Evolutionary conservation across 1,140 invertebrate genomes (phyloP).

Genomic region (Pseudomyrmex dendroicus): DNA sequence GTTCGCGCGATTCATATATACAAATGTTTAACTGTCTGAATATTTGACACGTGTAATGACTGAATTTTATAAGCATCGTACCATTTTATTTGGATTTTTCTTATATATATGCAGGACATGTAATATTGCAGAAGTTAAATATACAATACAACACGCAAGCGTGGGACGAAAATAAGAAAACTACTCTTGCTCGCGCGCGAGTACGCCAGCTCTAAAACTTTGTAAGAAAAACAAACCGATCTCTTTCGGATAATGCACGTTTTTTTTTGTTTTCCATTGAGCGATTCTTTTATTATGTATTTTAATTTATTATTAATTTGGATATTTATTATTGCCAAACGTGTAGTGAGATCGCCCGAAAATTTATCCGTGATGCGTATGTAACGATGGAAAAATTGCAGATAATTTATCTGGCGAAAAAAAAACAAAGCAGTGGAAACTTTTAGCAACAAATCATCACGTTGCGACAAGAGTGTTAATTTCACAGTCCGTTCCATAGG

Average conservation of each 20-base stretch:
- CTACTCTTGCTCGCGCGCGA: conserved; percentile 28
- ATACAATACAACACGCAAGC: background rate
- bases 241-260: background rate
- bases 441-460: conserved; percentile 32
- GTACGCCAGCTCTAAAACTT: background rate
- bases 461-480: conserved; percentile 56
- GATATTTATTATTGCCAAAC: conserved; percentile 56
- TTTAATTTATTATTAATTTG: conserved; percentile 18
- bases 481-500: conserved; percentile 65
- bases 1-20: conserved; percentile 25
- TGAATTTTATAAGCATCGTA: conserved; percentile 36
- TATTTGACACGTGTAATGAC: conserved; percentile 18
- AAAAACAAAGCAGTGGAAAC: conserved; percentile 40
- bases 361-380: conserved; percentile 40
- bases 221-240: no score
- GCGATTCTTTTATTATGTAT: conserved; percentile 9
- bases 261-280: conserved; percentile 18
- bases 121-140: conserved; percentile 24
- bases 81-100: conserved; percentile 4
- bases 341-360: conserved; percentile 8
- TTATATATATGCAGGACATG: conserved; percentile 24
- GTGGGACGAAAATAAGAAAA: conserved; percentile 24
- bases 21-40: background rate
- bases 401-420: conserved; percentile 36
- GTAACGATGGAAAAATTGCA: conserved; percentile 23